Conservation (phyloP, 2,888 invertebrate genomes). For the Amphipoea lucens region DNA sequence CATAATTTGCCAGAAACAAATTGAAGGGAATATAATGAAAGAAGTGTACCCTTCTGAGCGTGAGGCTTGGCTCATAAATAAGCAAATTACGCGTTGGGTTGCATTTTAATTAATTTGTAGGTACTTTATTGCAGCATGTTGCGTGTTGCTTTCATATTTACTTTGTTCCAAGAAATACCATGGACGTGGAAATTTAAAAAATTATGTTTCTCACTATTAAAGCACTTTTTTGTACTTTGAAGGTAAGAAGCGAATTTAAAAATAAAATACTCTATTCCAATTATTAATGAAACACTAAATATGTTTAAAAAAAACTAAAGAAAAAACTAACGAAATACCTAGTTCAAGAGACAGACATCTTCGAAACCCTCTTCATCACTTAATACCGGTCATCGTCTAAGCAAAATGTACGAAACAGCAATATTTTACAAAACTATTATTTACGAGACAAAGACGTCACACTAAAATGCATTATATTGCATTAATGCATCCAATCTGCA, state of each 20-base stretch:
- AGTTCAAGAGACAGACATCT: slow-evolving; percentile 7
- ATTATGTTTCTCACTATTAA: not conserved
- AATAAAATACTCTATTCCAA: not conserved
- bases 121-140: slow-evolving; percentile 1
- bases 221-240: not conserved
- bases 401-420: not conserved
- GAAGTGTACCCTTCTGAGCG: not conserved
- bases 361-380: not conserved
- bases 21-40: not conserved
- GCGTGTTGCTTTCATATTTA: not conserved
- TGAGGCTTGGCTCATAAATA: slow-evolving; percentile 13
- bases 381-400: not conserved
- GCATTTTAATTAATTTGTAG: slow-evolving; percentile 31
- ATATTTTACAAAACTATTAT: slow-evolving; percentile 9
- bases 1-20: slow-evolving; percentile 13
- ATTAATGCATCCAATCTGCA: slow-evolving; percentile 21
- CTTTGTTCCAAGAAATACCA: not conserved
- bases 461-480: slow-evolving; percentile 17
- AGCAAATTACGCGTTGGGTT: slow-evolving; percentile 29
- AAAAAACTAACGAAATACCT: not conserved
- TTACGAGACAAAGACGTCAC: not conserved
- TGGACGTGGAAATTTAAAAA: not conserved
- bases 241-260: not conserved
- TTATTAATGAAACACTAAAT: not conserved
- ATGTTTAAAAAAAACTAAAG: not conserved